These are phyloP conservation scores for Pyrochroa serraticornis DNA, from an alignment of 2,888 invertebrate genomes.

Conservation along the genomic window DNA sequence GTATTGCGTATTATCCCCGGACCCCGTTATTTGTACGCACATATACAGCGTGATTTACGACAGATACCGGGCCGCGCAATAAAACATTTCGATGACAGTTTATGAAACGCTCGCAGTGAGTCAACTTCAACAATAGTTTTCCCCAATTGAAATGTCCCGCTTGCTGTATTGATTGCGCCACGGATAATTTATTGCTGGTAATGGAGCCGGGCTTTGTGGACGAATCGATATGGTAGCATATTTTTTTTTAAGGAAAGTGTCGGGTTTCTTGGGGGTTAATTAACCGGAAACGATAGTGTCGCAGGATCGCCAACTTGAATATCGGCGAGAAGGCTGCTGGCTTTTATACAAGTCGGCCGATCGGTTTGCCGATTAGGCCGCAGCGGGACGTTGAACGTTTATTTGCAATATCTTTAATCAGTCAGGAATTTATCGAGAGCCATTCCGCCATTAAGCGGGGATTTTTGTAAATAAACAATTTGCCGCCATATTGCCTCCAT, in stretches of 20 bases:
- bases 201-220: constrained; percentile 13
- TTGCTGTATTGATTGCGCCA: constrained; percentile 21
- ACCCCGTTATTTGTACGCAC: constrained; percentile 27
- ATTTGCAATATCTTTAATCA: constrained; percentile 44
- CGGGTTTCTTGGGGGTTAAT: not conserved
- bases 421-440: constrained; percentile 40
- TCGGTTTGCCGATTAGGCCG: constrained; percentile 36
- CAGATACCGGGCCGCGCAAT: constrained; percentile 40
- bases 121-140: constrained; percentile 38
- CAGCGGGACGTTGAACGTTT: constrained; percentile 38
- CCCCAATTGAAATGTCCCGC: constrained; percentile 30
- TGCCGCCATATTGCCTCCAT: constrained; percentile 40
- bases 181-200: constrained; percentile 26
- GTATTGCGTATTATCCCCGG: constrained; percentile 25
- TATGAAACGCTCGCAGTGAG: constrained; percentile 42
- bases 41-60: constrained; percentile 35
- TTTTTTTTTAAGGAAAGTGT: constrained; percentile 7
- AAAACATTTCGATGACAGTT: constrained; percentile 42
- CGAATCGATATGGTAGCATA: constrained; percentile 1
- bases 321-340: too few species aligned
- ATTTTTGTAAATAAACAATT: constrained; percentile 43
- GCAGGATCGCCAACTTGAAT: too few species aligned
- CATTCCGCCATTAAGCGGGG: constrained; percentile 36
- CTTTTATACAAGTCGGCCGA: constrained; percentile 27
- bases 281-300: not conserved